Base-by-base conservation (phyloP, 2,797 vertebrate species). In the Anabacerthia variegaticeps region DNA sequence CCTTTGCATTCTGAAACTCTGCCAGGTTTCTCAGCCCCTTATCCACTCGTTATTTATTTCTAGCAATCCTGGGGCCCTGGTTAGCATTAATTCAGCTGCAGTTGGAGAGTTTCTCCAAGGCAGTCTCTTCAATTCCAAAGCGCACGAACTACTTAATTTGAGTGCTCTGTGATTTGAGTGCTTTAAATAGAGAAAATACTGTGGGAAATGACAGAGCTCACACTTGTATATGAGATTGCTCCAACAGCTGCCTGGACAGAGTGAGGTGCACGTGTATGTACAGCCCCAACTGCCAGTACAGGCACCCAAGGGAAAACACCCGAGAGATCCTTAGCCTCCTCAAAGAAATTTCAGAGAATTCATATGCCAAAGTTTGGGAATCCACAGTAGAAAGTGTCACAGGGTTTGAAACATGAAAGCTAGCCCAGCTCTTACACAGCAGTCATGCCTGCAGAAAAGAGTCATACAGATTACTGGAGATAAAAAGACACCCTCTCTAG, bases 101-200 rank as follows among this genome's bases (percentile, higher is more conserved):
- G 74, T 46, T 96, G 91, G 80, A 94, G 95, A 95, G 92, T 94
- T 97, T 95, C 95, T 97, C 96, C 95, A 96, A 96, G 95, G 95
- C 91, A 90, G 63, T 66, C 88, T 96, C 95, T 96, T 96, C 93
- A 88, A 88, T 93, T 97, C 93, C 76, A 83, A 78, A 97, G 97
- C 88, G 94, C 93, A 93, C 72, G 87, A 97, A 94, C 95, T 96
- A 94, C 93, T 97, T 95, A 91, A 97, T 97, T 94, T 79, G 85
- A 97, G 96, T 91, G 82, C 89, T 96, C 96, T 93, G 97, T 24
- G 68, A 95, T 95, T 95, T 15, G 18, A 97, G 88, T 28, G 86
- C 82, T 96, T 97, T 91, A 91, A 96, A 96, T 21, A 95, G 94
- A 97, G 95, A 97, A 97, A 97, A 97, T 94, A 97, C 94, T 94